A percentile compares a stretch with the other conserved stretches of the same genome.
These are phyloP conservation scores for Tenthredo amoena DNA, from an alignment of 2,888 invertebrate species.

Conservation along the genomic window DNA sequence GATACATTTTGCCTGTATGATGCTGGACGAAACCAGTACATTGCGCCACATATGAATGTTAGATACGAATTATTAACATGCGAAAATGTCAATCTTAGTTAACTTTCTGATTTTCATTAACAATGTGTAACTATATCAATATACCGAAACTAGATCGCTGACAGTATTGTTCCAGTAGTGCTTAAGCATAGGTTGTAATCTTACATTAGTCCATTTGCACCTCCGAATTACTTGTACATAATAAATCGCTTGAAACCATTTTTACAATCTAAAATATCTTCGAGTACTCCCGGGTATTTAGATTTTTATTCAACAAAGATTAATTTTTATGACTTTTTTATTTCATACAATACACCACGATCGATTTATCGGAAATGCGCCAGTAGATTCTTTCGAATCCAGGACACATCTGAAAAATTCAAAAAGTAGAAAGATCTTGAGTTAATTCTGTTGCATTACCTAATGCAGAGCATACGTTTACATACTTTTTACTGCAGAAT, in stretches of 20 bases:
- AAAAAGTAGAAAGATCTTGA: not conserved
- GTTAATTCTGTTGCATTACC: not conserved
- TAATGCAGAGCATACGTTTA: not conserved
- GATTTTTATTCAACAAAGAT: not conserved
- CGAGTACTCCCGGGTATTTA: not conserved
- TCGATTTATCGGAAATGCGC: not conserved
- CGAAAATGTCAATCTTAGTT: conserved; percentile 25
- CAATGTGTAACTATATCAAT: not conserved
- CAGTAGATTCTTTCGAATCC: not conserved
- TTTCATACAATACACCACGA: conserved; percentile 41
- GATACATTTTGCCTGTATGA: conserved; percentile 14
- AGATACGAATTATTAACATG: not conserved
- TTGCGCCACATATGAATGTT: not conserved
- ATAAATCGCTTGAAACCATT: conserved; percentile 54
- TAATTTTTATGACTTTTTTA: not conserved
- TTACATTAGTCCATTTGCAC: conserved; percentile 55
- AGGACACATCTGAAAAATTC: conserved; percentile 4
- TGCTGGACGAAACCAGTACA: not conserved
- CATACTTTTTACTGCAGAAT: conserved; percentile 44
- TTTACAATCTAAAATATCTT: not conserved
- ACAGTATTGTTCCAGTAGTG: conserved; percentile 52
- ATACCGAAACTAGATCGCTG: not conserved
- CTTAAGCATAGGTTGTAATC: conserved; percentile 53
- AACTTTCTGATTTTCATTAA: conserved; percentile 1
- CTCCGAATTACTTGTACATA: conserved; percentile 57